Percentiles rank a stretch among this genome's conserved stretches.
These are phyloP conservation scores for Colaptes auratus DNA, from an alignment of 2,113 vertebrate species.

Conservation along the genomic window DNA sequence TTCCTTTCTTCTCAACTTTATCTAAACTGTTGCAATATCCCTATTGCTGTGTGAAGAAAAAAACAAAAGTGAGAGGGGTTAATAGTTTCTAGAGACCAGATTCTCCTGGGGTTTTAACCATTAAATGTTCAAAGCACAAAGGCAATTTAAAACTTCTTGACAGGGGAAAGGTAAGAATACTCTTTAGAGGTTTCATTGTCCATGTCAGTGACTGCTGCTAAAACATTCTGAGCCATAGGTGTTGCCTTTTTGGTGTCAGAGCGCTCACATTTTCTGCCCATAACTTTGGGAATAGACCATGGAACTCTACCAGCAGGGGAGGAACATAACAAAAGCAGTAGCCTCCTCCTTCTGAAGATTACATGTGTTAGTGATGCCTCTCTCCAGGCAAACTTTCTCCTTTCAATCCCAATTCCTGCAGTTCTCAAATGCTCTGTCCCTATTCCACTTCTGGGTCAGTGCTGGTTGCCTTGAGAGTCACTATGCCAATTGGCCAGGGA, in stretches of 20 bases:
- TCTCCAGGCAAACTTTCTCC: not conserved
- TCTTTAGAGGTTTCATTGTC: not conserved
- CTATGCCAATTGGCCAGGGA: not conserved
- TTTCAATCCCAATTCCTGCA: not conserved
- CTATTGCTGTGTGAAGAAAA: not conserved
- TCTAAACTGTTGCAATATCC: not conserved
- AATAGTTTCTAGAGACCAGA: not conserved
- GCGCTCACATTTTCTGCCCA: not conserved
- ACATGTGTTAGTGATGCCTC: too few species aligned
- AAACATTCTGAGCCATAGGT: not conserved
- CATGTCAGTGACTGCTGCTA: not conserved
- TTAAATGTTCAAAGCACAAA: not conserved
- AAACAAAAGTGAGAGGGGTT: not conserved
- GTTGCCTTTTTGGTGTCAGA: not conserved
- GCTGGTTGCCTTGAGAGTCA: not conserved
- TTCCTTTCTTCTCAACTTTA: not conserved
- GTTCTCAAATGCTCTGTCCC: not conserved
- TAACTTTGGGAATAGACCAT: too few species aligned
- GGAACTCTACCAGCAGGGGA: too few species aligned
- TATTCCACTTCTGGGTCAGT: rapidly evolving
- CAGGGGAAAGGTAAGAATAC: not conserved
- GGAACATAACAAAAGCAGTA: not conserved
- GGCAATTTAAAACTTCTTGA: not conserved
- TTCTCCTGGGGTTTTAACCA: not conserved
- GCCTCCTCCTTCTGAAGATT: not conserved